Conservation (phyloP, 2,888 invertebrate genomes). For the Drosophila cognata region DNA sequence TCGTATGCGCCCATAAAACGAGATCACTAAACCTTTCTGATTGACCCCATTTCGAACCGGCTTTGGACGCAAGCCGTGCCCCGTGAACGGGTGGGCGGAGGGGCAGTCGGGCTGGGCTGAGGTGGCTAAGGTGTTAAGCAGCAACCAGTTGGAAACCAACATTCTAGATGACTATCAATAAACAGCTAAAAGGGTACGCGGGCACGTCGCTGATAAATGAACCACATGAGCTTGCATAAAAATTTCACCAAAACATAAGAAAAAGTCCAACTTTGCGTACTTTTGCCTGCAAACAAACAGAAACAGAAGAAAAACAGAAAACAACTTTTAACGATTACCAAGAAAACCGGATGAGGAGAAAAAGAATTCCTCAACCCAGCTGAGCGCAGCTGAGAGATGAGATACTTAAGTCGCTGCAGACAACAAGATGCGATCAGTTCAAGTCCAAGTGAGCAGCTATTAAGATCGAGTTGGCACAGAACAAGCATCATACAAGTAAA, state of each 20-base stretch:
- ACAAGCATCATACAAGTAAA: slow-evolving; percentile 2
- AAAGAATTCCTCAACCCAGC: slow-evolving; percentile 59
- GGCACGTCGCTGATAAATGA: slow-evolving; percentile 48
- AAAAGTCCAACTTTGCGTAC: slow-evolving; percentile 49
- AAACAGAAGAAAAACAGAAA: slow-evolving; percentile 28
- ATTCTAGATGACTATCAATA: slow-evolving; percentile 62
- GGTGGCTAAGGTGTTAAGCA: slow-evolving; percentile 62
- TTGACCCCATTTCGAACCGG: slow-evolving; percentile 77
- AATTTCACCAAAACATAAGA: slow-evolving; percentile 63
- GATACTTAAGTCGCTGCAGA: slow-evolving; percentile 54
- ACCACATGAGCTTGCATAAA: slow-evolving; percentile 73
- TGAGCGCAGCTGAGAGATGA: slow-evolving; percentile 5
- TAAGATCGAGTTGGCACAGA: slow-evolving; percentile 35
- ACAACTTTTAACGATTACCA: slow-evolving; percentile 39
- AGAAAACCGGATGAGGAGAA: slow-evolving; percentile 71
- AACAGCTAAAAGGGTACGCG: slow-evolving; percentile 39
- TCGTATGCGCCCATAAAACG: slow-evolving; percentile 58
- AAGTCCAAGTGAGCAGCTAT: slow-evolving; percentile 57
- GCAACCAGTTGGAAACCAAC: slow-evolving; percentile 67
- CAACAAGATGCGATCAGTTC: slow-evolving; percentile 66
- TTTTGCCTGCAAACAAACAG: slow-evolving; percentile 57
- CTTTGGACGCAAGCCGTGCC: slow-evolving; percentile 36
- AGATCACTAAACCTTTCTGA: slow-evolving; percentile 78
- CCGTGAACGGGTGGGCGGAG: slow-evolving; percentile 16
- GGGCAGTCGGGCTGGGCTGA: slow-evolving; percentile 9